Conservation (phyloP, 2,113 vertebrate species). For the Poeciliopsis turrubarensis region DNA sequence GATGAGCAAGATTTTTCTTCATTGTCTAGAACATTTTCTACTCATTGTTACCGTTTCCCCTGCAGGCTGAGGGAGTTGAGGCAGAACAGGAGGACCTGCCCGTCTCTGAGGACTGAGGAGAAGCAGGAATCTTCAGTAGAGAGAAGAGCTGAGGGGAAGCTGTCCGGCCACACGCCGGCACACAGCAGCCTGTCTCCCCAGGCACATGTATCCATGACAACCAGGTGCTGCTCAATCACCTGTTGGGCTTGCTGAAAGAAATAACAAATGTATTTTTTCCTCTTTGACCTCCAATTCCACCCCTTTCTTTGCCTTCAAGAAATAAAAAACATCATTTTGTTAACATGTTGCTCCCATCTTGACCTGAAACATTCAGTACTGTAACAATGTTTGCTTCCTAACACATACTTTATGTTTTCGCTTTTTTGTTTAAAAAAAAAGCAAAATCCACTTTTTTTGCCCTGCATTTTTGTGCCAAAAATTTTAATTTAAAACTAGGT, state of each 20-base stretch:
- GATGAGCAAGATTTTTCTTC: neutral
- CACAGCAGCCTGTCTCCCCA: conserved; percentile 86
- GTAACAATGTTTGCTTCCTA: no score
- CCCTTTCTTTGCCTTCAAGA: no score
- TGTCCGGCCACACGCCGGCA: conserved; percentile 91
- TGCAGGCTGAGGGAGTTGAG: conserved; percentile 88
- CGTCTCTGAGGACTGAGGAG: conserved; percentile 86
- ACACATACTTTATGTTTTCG: no score
- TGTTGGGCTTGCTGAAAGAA: conserved; percentile 82
- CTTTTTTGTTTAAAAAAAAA: no score
- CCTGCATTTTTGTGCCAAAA: no score
- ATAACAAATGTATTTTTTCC: neutral
- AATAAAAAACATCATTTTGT: no score
- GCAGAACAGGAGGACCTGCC: conserved; percentile 89
- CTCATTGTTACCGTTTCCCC: conserved; percentile 81
- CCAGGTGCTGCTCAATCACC: conserved; percentile 83
- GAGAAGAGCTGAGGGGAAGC: conserved; percentile 85
- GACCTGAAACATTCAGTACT: no score
- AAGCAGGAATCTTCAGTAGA: conserved; percentile 91
- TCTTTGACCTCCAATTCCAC: no score
- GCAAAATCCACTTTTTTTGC: no score
- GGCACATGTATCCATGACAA: conserved; percentile 78
- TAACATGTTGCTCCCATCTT: no score
- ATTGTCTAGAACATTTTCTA: neutral
- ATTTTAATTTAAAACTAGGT: no score